Evolutionary conservation across 2,113 vertebrate genomes (phyloP).

Genomic region (Ciconia maguari): DNA sequence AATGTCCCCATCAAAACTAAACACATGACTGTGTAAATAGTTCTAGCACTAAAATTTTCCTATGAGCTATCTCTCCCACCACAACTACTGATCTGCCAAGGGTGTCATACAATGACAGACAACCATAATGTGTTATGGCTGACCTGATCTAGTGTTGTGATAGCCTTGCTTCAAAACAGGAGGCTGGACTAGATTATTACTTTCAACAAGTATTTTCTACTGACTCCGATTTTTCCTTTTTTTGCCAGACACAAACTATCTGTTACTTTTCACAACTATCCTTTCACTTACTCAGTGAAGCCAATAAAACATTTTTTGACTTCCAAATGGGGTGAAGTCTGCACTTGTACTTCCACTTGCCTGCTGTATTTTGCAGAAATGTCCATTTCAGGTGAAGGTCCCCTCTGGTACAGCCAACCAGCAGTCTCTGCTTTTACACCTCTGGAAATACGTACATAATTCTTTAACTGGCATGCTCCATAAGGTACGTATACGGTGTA

Average conservation of each 20-base stretch:
- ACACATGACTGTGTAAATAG: not conserved
- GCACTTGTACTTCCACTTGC: not conserved
- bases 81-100: not conserved
- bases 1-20: not conserved
- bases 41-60: not conserved
- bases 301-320: not conserved
- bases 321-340: not conserved
- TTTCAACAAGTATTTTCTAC: not conserved
- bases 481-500: accelerated
- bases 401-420: not conserved
- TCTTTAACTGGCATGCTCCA: not conserved
- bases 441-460: not conserved
- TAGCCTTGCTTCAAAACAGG: not conserved
- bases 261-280: not conserved
- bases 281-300: not conserved
- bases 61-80: not conserved
- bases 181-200: not conserved
- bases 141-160: not conserved
- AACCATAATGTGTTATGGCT: not conserved
- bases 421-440: not conserved
- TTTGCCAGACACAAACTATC: not conserved
- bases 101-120: not conserved
- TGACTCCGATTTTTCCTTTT: not conserved
- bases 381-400: not conserved
- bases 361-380: not conserved